Percentiles rank a stretch among this genome's conserved stretches.
phyloP scores from a whole-genome alignment of 2,113 vertebrate species.

The Hypocryptadius cinnamomeus region DNA sequence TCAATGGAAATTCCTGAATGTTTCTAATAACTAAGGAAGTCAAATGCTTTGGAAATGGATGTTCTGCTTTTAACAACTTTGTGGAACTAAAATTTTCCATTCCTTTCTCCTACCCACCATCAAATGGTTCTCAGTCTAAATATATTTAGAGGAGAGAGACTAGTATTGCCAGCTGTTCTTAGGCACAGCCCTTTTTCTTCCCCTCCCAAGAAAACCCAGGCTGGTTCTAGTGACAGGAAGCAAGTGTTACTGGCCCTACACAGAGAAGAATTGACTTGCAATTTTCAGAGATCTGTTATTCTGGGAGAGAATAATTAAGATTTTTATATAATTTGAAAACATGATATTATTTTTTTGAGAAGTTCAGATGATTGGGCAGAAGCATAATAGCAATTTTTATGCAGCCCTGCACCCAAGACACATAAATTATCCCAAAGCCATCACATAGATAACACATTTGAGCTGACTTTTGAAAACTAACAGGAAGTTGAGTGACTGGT shows the following conservation, averaged over 20 bases:
- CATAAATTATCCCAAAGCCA: background rate
- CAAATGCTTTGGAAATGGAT: background rate
- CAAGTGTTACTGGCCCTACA: background rate
- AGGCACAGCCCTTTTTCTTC: background rate
- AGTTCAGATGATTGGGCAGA: background rate
- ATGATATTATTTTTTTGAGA: background rate
- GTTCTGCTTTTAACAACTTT: background rate
- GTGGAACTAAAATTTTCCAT: slow-evolving; percentile 30
- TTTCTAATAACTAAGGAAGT: slow-evolving; percentile 4
- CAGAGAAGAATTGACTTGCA: background rate
- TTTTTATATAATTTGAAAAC: background rate
- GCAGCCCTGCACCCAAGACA: background rate
- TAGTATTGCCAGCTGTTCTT: background rate
- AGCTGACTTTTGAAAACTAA: background rate
- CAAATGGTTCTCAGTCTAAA: background rate
- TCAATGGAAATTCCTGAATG: slow-evolving; percentile 31
- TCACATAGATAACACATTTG: background rate
- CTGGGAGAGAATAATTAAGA: background rate
- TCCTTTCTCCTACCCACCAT: background rate
- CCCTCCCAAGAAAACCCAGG: background rate
- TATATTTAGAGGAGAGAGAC: background rate
- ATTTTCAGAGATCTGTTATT: background rate
- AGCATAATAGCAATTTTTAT: background rate
- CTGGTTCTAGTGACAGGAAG: background rate
- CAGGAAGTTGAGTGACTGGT: background rate